Evolutionary conservation across 2,888 invertebrate genomes (phyloP).

Genomic region (Epinotia ramella): DNA sequence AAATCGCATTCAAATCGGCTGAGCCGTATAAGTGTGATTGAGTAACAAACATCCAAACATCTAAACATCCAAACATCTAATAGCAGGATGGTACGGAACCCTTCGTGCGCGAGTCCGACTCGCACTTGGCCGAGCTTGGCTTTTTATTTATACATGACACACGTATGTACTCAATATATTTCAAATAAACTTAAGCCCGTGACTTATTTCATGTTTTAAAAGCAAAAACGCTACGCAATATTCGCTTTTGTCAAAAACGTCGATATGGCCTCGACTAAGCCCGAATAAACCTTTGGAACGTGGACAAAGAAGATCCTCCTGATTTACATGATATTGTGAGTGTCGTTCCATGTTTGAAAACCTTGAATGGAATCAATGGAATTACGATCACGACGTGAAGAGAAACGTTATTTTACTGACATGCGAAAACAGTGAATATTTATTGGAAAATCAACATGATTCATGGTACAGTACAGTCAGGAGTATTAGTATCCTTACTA

Average conservation of each 20-base stretch:
- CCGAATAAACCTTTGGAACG: conserved; percentile 13
- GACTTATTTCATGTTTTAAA: too few relatives aligned
- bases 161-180: too few relatives aligned
- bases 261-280: background rate
- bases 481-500: too few relatives aligned
- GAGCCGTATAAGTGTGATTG: too few relatives aligned
- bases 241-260: background rate
- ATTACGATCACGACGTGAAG: background rate
- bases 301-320: conserved; percentile 16
- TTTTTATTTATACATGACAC: too few relatives aligned
- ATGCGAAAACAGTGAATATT: background rate
- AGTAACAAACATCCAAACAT: too few relatives aligned
- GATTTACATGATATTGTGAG: conserved; percentile 38
- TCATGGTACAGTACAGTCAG: background rate
- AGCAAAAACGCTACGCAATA: background rate
- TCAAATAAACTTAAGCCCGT: too few relatives aligned
- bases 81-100: too few relatives aligned
- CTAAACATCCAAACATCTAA: too few relatives aligned
- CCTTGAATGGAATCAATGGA: conserved; percentile 1
- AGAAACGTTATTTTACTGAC: background rate
- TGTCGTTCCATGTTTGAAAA: conserved; percentile 27
- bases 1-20: too few relatives aligned
- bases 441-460: background rate
- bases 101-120: too few relatives aligned
- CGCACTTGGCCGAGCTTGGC: too few relatives aligned